These are phyloP conservation scores for Diabrotica virgifera DNA, from an alignment of 1,140 invertebrate species.

Conservation along the genomic window DNA sequence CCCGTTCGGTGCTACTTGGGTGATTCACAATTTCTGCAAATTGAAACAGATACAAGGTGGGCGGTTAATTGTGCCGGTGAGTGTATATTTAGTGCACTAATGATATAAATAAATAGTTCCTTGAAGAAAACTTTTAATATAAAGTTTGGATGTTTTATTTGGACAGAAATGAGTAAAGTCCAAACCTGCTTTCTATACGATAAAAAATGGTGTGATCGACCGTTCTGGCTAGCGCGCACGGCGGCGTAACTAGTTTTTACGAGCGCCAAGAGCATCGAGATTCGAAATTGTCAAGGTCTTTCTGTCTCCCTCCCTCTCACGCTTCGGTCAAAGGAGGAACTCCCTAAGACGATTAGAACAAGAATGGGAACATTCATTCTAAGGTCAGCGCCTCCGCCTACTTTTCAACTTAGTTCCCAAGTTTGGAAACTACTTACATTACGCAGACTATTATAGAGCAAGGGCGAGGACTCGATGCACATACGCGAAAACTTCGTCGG, in stretches of 20 bases:
- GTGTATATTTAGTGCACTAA: no score
- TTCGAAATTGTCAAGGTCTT: slow-evolving; percentile 2
- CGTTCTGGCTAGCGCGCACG: slow-evolving; percentile 37
- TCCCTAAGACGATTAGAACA: not conserved
- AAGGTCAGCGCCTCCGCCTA: not conserved
- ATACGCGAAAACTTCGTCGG: no score
- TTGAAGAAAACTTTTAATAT: no score
- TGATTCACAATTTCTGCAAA: no score
- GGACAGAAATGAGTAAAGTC: not conserved
- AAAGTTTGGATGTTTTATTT: no score
- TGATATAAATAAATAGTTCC: no score
- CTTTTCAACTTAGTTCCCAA: not conserved
- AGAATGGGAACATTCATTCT: slow-evolving; percentile 2
- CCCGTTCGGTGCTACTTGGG: no score
- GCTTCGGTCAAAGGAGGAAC: not conserved
- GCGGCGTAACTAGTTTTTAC: slow-evolving; percentile 28
- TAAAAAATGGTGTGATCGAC: slow-evolving; percentile 38
- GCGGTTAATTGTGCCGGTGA: no score
- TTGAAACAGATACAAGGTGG: no score
- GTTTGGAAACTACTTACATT: not conserved
- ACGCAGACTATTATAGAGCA: no score
- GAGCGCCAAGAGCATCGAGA: slow-evolving; percentile 7
- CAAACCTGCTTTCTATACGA: not conserved
- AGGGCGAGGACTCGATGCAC: no score
- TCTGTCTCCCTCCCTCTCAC: not conserved